A percentile compares a stretch with the other conserved stretches of the same genome.
phyloP scores from a whole-genome alignment of 2,113 vertebrate genomes.

The Zosterops pallidus region DNA sequence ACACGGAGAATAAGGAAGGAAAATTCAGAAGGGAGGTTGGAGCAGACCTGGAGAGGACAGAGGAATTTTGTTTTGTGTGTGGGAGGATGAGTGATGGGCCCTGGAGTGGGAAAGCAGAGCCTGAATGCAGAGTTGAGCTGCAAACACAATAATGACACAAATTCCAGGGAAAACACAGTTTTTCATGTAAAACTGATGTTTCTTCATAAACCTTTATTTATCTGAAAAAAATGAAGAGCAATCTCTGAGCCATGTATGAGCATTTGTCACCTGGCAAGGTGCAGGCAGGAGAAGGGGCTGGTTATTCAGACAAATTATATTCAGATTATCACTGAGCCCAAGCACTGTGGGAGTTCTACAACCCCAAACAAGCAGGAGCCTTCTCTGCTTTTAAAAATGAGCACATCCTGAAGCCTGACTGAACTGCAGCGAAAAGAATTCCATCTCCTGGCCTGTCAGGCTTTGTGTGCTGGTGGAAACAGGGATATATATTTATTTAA shows the following conservation, averaged over 20 bases:
- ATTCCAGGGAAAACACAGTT: slow-evolving; percentile 3
- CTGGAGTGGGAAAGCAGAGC: background rate
- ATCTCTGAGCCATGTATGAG: background rate
- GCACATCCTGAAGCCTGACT: background rate
- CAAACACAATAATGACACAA: slow-evolving; percentile 7
- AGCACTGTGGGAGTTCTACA: background rate
- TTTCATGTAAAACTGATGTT: slow-evolving; percentile 31
- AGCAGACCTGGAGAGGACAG: background rate
- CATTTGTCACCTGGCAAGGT: slow-evolving; percentile 26
- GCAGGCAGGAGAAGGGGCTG: background rate
- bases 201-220: slow-evolving; percentile 44
- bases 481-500: background rate
- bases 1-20: background rate
- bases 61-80: background rate
- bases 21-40: background rate
- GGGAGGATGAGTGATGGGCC: slow-evolving; percentile 24
- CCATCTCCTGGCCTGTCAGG: background rate
- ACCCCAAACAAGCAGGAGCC: background rate
- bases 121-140: background rate
- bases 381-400: background rate
- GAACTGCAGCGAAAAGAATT: background rate
- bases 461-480: background rate
- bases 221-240: slow-evolving; percentile 25
- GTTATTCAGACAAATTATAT: slow-evolving; percentile 2
- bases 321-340: background rate